Conservation (phyloP, 2,797 vertebrate species). For the Hybognathus amarus region DNA sequence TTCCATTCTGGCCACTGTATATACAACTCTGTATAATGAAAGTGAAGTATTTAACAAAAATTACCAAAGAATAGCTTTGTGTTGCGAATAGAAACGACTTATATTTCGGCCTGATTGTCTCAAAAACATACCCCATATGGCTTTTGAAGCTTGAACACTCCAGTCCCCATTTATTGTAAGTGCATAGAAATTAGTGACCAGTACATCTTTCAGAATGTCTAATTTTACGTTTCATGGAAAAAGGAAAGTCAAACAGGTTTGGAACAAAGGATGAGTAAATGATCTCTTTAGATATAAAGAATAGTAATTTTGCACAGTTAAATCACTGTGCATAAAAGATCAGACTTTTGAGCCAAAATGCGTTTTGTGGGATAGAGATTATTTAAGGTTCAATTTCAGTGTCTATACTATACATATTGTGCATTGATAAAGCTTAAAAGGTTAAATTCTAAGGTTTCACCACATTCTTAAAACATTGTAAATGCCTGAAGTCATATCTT, state of each 20-base stretch:
- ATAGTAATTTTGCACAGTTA: constrained; percentile 6
- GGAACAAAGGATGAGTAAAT: not conserved
- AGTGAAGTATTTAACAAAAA: not conserved
- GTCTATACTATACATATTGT: not conserved
- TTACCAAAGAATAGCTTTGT: not conserved
- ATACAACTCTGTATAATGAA: not conserved
- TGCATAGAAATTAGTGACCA: not conserved
- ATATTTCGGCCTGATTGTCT: not conserved
- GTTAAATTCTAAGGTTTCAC: not conserved
- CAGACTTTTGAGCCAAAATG: not conserved
- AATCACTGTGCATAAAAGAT: not conserved
- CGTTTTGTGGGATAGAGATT: not conserved
- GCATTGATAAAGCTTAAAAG: not conserved
- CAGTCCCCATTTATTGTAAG: not conserved
- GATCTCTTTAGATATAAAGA: not conserved
- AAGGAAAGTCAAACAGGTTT: not conserved
- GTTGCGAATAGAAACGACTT: not conserved
- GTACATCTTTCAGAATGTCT: not conserved
- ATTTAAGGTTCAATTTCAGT: not conserved
- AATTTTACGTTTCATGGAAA: not conserved
- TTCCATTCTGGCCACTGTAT: not conserved
- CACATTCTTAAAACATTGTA: not conserved
- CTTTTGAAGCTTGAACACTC: not conserved
- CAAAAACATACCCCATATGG: not conserved
- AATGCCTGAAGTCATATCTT: not conserved